These are phyloP conservation scores for Balaeniceps rex DNA, from an alignment of 2,113 vertebrate species.

Conservation along the genomic window DNA sequence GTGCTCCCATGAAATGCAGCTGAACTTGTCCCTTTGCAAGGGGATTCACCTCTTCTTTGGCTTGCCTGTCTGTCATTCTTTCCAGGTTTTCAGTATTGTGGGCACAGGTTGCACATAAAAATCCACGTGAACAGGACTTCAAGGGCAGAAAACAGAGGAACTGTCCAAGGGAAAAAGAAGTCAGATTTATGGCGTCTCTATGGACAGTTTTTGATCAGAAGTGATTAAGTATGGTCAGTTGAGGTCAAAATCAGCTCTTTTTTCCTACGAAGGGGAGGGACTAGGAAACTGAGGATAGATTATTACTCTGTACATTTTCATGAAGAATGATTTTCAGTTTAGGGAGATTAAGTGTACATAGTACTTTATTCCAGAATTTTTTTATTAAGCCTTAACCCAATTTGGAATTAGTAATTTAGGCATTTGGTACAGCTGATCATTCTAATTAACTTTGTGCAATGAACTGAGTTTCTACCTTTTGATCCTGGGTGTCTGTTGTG, in stretches of 20 bases:
- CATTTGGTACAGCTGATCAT: constrained; percentile 20
- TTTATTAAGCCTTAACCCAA: constrained; percentile 55
- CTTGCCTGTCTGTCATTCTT: background rate
- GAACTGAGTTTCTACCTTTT: constrained; percentile 76
- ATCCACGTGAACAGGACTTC: background rate
- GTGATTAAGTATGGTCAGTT: background rate
- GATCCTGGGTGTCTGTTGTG: constrained; percentile 78
- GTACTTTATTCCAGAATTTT: constrained; percentile 10
- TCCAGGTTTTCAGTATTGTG: background rate
- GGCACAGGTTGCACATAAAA: background rate
- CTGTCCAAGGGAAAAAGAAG: background rate
- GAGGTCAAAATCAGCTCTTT: background rate
- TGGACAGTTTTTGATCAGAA: background rate
- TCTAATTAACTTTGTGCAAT: constrained; percentile 34
- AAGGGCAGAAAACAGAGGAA: background rate
- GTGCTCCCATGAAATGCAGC: background rate
- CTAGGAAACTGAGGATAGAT: background rate
- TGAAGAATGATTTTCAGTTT: background rate
- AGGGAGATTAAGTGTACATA: background rate
- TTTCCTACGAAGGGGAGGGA: background rate
- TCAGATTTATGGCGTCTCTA: background rate
- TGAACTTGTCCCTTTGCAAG: background rate
- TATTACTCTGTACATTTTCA: background rate
- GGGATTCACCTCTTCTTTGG: background rate
- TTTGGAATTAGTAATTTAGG: constrained; percentile 15